A percentile compares a stretch with the other conserved stretches of the same genome.
phyloP scores from a whole-genome alignment of 2,797 vertebrate species.

The Sarcoramphus papa region DNA sequence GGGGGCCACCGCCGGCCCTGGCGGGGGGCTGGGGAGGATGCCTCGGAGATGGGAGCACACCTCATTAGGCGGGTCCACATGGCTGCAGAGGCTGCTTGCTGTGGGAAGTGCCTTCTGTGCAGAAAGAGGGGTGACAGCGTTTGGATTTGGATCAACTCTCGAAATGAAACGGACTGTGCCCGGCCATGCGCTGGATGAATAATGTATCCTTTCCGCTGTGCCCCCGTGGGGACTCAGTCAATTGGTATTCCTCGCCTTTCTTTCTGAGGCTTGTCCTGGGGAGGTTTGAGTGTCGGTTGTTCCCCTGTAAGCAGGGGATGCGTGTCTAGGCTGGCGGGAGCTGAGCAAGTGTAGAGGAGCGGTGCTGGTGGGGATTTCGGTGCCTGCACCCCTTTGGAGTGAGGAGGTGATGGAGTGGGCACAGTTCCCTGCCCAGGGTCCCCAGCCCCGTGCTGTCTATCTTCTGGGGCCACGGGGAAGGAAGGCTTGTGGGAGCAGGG shows the following conservation, averaged over 20 bases:
- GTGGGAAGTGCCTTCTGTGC: not conserved
- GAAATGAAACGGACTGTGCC: not conserved
- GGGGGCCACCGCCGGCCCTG: not conserved
- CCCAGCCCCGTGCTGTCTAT: not conserved
- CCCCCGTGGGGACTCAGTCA: not conserved
- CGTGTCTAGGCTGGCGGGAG: not conserved
- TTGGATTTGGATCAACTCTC: not conserved
- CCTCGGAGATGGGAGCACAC: not conserved
- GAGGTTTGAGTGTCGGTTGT: not conserved
- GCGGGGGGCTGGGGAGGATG: not conserved
- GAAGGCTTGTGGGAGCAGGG: not conserved
- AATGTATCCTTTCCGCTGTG: not conserved
- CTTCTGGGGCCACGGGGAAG: not conserved
- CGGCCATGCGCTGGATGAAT: not conserved
- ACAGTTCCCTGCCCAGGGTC: not conserved
- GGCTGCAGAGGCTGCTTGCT: not conserved
- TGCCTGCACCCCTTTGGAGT: not conserved
- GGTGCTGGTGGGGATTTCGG: not conserved
- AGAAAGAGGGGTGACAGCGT: not conserved
- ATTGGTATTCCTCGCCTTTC: not conserved
- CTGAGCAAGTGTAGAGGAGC: not conserved
- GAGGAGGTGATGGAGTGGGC: not conserved
- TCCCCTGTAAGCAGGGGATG: not conserved
- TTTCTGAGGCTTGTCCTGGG: not conserved
- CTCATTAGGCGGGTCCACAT: fast-evolving